Conservation (phyloP, 2,888 invertebrate genomes). For the Nasonia oneida region DNA sequence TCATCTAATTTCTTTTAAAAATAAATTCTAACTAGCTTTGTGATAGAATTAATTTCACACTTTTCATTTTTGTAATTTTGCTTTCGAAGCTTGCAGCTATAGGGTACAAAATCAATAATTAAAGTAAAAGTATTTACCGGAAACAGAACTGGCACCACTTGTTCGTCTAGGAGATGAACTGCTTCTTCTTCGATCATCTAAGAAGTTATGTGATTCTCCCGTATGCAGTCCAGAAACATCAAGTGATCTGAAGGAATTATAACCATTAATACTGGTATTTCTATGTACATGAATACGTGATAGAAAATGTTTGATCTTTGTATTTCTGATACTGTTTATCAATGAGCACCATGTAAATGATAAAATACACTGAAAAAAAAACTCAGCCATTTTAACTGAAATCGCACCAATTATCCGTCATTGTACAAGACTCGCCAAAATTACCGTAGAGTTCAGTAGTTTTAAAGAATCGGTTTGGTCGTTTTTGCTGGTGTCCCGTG, state of each 20-base stretch:
- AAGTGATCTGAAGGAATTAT: slow-evolving; percentile 67
- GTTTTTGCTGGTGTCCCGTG: too few relatives aligned
- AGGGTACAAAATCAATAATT: background rate
- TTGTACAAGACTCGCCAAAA: too few relatives aligned
- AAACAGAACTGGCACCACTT: slow-evolving; percentile 91
- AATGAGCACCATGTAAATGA: too few relatives aligned
- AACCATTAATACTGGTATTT: background rate
- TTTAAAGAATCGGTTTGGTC: too few relatives aligned
- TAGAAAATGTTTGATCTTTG: too few relatives aligned
- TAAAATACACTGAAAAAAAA: background rate
- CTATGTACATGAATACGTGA: too few relatives aligned
- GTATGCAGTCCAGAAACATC: slow-evolving; percentile 72
- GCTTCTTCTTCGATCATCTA: slow-evolving; percentile 74
- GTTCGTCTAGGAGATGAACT: slow-evolving; percentile 83
- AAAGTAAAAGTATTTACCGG: slow-evolving; percentile 79
- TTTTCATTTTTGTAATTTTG: background rate
- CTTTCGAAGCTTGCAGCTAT: background rate
- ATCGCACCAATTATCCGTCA: too few relatives aligned
- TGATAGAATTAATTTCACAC: background rate
- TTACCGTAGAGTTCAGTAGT: too few relatives aligned
- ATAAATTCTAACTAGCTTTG: background rate
- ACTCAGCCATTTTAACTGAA: too few relatives aligned
- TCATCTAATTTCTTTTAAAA: slow-evolving; percentile 17
- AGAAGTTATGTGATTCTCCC: slow-evolving; percentile 69
- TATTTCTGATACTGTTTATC: too few relatives aligned